Conservation (phyloP, 2,888 invertebrate species). For the Mythimna ferrago region DNA sequence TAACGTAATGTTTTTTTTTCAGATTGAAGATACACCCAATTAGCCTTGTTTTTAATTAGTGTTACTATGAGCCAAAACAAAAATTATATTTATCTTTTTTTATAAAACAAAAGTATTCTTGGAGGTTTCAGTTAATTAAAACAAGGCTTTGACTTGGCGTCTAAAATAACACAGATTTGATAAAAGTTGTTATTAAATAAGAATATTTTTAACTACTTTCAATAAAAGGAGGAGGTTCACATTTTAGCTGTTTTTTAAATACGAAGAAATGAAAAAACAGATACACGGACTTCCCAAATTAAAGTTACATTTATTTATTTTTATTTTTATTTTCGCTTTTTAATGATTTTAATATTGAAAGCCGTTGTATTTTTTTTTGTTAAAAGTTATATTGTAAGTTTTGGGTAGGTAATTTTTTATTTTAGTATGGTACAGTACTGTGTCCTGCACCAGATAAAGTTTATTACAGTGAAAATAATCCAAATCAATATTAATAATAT, state of each 20-base stretch:
- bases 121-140: neutral
- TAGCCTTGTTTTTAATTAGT: neutral
- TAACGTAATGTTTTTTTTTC: too few species aligned
- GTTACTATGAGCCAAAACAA: neutral
- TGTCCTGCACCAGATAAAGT: conserved; percentile 26
- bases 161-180: conserved; percentile 23
- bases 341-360: too few species aligned
- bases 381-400: neutral
- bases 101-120: neutral
- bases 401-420: too few species aligned
- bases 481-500: too few species aligned
- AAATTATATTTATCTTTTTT: neutral
- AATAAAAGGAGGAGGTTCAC: too few species aligned
- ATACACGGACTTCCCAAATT: too few species aligned
- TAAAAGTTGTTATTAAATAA: neutral
- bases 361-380: neutral
- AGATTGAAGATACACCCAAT: neutral
- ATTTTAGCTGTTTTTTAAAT: too few species aligned
- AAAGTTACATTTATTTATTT: too few species aligned
- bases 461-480: conserved; percentile 27
- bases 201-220: too few species aligned
- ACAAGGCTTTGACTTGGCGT: neutral
- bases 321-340: too few species aligned
- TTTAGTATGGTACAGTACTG: neutral
- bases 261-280: too few species aligned